A percentile compares a stretch with the other conserved stretches of the same genome.
Conservation (phyloP, 2,797 vertebrate genomes). For the Staurois parvus region DNA sequence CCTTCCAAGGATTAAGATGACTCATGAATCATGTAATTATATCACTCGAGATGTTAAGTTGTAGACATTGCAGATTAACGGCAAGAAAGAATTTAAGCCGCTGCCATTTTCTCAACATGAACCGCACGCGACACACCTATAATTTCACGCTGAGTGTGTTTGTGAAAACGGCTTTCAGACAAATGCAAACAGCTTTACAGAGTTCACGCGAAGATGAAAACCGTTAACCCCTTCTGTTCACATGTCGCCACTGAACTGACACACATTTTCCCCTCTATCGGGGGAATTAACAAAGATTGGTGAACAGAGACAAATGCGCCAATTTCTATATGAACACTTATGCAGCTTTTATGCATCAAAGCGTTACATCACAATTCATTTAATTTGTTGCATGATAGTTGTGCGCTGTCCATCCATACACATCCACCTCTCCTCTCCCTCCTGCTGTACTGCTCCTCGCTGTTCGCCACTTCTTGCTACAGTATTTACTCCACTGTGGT, state of each 20-base stretch:
- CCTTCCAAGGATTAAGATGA: neutral
- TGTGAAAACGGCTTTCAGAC: conserved; percentile 37
- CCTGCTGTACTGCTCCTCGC: too few species aligned
- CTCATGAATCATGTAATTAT: neutral
- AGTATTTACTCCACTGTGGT: too few species aligned
- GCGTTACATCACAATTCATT: too few species aligned
- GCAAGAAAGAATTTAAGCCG: conserved; percentile 15
- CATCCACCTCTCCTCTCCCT: too few species aligned
- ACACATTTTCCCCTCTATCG: neutral
- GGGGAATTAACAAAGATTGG: too few species aligned
- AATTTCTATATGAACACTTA: too few species aligned
- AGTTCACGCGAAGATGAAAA: conserved; percentile 25
- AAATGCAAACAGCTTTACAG: conserved; percentile 43
- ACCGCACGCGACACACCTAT: conserved; percentile 39
- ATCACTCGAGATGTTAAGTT: conserved; percentile 28
- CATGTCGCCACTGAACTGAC: neutral
- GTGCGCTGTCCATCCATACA: too few species aligned
- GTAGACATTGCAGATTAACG: conserved; percentile 36
- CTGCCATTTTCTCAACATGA: conserved; percentile 25
- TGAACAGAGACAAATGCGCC: too few species aligned
- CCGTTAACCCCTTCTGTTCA: conserved; percentile 14
- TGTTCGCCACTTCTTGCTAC: too few species aligned
- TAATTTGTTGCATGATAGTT: too few species aligned
- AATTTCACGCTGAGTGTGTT: conserved; percentile 51
- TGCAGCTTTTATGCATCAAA: too few species aligned